Base-by-base conservation (phyloP, 2,888 invertebrate species). In the Rhynchonema sp. region DNA sequence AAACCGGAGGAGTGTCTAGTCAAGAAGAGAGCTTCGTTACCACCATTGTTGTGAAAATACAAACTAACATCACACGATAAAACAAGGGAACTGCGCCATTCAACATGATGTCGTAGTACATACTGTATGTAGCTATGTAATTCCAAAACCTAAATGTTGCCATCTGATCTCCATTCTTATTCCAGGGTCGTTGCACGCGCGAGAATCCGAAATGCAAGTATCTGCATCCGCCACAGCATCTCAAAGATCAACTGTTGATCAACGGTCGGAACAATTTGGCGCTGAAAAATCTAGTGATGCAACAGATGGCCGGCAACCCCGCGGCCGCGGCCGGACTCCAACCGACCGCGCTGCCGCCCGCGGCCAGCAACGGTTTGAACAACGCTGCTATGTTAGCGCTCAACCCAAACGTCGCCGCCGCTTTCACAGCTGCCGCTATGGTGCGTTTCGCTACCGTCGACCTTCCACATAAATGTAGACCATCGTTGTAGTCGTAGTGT, bases 161-260 rank as follows among this genome's bases (percentile, higher is more conserved):
- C n/a, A n/a, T n/a, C n/a, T n/a, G n/a, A n/a, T n/a, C n/a, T n/a
- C n/a, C n/a, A n/a, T n/a, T n/a, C n/a, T 17, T 17, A 13, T 81
- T 80, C 13, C 82, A 98, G 98, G 96, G 96, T 76, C 91, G 96
- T 80, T 98, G 98, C 83, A 96, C 96, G 78, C 84, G 98, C 74
- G 96, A 98, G 80, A 96, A 98, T 78, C 98, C 98, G 67, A 96
- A 96, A 73, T 98, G 98, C 87, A 98, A 99, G 82, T 99, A 98
- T 81, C 92, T 98, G 80, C 98, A 99, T 80, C 98, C 98, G 70
- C 98, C 98, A 69, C 96, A 96, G 79, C 98, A 98, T 79, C 82
- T 98, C 74, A 94, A 96, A 82, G 98, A 99, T 80, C 96, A 98
- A 82, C 82, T 99, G 76, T 82, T 99, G 78, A 94, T 98, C 82